phyloP scores from a whole-genome alignment of 2,113 vertebrate species.

The Tretioscincus oriximinensis region DNA sequence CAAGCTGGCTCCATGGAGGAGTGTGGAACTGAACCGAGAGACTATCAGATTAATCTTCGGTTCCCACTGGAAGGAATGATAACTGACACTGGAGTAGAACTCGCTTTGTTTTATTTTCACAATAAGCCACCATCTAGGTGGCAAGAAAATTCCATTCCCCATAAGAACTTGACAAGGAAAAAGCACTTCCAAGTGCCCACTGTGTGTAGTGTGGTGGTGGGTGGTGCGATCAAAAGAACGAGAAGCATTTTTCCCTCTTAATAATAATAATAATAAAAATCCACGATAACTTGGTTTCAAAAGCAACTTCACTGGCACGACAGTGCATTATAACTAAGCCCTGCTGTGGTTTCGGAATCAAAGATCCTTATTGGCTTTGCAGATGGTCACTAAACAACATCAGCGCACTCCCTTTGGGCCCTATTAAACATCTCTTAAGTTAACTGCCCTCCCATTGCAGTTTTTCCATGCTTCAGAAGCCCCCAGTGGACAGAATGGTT shows the following conservation, averaged over 20 bases:
- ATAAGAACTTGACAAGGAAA: neutral
- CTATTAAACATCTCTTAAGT: constrained; percentile 4
- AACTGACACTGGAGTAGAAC: no score
- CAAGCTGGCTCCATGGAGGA: no score
- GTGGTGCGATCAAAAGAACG: no score
- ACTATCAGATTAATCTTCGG: no score
- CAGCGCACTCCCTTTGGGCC: neutral
- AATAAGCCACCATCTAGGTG: neutral
- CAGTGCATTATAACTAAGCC: no score
- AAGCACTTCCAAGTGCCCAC: neutral
- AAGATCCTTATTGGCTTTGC: neutral
- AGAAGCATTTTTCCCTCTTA: no score
- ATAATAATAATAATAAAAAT: no score
- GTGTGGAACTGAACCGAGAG: no score
- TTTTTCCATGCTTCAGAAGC: neutral
- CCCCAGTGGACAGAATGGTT: neutral
- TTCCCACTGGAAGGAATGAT: no score
- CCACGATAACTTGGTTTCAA: neutral
- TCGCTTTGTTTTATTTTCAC: neutral
- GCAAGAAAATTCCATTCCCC: neutral
- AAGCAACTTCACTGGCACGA: neutral
- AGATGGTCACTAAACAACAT: neutral
- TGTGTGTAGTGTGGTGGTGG: no score
- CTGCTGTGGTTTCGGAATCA: neutral
- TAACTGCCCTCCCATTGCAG: neutral